A percentile compares a stretch with the other conserved stretches of the same genome.
Evolutionary conservation across 1,140 invertebrate genomes (phyloP).

Genomic region (Rhizoglyphus robini): DNA sequence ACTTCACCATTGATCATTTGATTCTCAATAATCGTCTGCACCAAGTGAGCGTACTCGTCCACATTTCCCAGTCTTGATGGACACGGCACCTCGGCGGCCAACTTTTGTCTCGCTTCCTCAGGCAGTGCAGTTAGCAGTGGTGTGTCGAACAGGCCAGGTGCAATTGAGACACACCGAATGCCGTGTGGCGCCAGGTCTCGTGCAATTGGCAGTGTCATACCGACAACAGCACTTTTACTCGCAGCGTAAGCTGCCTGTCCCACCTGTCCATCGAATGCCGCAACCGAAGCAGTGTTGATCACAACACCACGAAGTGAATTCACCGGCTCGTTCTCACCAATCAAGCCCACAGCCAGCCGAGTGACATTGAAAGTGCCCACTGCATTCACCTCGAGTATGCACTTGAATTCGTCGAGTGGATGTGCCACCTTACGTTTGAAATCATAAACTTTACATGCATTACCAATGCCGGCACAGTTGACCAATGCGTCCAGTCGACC

Average conservation of each 20-base stretch:
- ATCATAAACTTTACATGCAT: slow-evolving; percentile 76
- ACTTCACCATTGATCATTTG: slow-evolving; percentile 85
- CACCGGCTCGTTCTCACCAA: slow-evolving; percentile 68
- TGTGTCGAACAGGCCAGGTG: slow-evolving; percentile 42
- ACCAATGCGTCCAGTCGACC: slow-evolving; percentile 70
- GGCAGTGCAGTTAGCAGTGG: slow-evolving; percentile 35
- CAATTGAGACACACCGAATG: slow-evolving; percentile 42
- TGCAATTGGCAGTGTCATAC: slow-evolving; percentile 42
- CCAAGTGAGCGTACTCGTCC: slow-evolving; percentile 75
- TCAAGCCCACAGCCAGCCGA: slow-evolving; percentile 58
- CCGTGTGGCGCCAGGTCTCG: slow-evolving; percentile 38
- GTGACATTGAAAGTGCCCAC: slow-evolving; percentile 90
- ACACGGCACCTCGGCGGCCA: slow-evolving; percentile 68
- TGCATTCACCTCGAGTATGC: slow-evolving; percentile 56
- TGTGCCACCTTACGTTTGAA: slow-evolving; percentile 68
- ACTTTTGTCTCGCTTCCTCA: slow-evolving; percentile 34
- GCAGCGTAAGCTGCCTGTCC: slow-evolving; percentile 60
- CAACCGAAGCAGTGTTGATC: slow-evolving; percentile 87
- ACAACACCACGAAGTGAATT: slow-evolving; percentile 64
- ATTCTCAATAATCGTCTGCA: slow-evolving; percentile 75
- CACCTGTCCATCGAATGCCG: slow-evolving; percentile 90
- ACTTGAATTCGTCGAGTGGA: slow-evolving; percentile 42
- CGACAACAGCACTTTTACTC: slow-evolving; percentile 41
- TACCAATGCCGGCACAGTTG: slow-evolving; percentile 87
- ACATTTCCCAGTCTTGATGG: slow-evolving; percentile 72